phyloP scores from a whole-genome alignment of 2,797 vertebrate genomes.

The Gymnothorax reevesii region DNA sequence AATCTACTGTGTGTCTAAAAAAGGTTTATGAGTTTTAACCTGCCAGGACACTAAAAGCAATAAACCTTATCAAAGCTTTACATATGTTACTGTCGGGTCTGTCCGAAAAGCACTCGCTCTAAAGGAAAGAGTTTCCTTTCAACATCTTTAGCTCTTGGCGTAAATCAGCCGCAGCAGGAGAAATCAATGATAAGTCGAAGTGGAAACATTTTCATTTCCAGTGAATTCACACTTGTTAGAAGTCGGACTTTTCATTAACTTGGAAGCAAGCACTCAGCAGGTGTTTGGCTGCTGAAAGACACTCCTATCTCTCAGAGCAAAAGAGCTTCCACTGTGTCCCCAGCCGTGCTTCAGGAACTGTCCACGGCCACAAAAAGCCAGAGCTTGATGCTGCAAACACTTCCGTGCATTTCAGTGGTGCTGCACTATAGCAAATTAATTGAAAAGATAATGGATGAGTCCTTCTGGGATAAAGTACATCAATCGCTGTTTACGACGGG shows the following conservation, averaged over 20 bases:
- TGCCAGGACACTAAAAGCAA: background rate
- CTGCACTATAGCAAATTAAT: constrained; percentile 59
- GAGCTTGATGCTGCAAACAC: constrained; percentile 56
- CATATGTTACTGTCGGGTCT: background rate
- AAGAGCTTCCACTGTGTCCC: background rate
- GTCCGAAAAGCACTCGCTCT: background rate
- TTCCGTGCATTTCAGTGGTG: constrained; percentile 64
- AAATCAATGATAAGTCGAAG: background rate
- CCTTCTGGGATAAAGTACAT: constrained; percentile 63
- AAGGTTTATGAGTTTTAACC: background rate
- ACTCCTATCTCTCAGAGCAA: background rate
- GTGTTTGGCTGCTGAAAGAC: background rate
- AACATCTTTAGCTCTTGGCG: background rate
- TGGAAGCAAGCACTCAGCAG: background rate
- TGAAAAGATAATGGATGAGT: constrained; percentile 64
- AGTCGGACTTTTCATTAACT: background rate
- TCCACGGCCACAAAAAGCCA: background rate
- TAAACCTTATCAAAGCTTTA: background rate
- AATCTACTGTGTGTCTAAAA: background rate
- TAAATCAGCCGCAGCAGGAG: background rate
- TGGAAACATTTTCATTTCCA: background rate
- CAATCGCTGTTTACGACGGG: constrained; percentile 48
- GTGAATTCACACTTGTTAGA: background rate
- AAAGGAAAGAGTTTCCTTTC: background rate
- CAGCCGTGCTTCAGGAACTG: background rate